A percentile compares a stretch with the other conserved stretches of the same genome.
Evolutionary conservation across 92 coral and sea anemone genomes (phyloP).

Genomic region (Metridium senile): DNA sequence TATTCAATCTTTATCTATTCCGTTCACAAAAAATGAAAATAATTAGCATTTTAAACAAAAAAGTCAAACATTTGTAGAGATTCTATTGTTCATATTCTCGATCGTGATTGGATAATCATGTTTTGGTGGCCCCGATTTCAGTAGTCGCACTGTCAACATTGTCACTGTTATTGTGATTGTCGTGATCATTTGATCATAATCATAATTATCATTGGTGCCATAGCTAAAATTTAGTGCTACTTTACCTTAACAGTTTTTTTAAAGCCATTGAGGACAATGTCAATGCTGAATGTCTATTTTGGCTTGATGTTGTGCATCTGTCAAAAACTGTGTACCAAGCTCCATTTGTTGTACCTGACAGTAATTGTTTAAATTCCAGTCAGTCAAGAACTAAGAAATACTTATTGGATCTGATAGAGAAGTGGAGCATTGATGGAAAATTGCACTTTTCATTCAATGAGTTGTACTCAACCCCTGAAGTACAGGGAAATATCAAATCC

Average conservation of each 20-base stretch:
- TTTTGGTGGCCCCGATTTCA: no score
- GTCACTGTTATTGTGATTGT: no score
- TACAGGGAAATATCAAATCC: not conserved
- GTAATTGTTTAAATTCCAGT: constrained; percentile 8
- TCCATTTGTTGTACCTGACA: constrained; percentile 57
- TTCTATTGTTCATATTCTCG: no score
- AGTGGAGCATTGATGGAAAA: not conserved
- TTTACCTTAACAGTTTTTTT: not conserved
- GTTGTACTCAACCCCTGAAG: constrained; percentile 3
- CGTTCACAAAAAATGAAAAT: no score
- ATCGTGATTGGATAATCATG: no score
- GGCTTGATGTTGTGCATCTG: constrained; percentile 86
- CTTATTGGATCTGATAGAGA: not conserved
- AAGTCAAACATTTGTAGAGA: no score
- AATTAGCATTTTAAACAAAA: no score
- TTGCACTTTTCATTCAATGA: constrained; percentile 10
- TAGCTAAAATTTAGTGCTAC: not conserved
- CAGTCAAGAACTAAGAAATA: not conserved
- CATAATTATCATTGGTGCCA: not conserved
- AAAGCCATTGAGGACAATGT: constrained; percentile 67
- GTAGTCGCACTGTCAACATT: no score
- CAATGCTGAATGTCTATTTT: constrained; percentile 77
- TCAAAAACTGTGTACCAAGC: constrained; percentile 60
- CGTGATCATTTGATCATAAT: not conserved
- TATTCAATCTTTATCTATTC: no score